Evolutionary conservation across 2,888 invertebrate species (phyloP), one percentile per base, ranked within the genome.

Genomic region (Dicranocentrus wangi): DNA sequence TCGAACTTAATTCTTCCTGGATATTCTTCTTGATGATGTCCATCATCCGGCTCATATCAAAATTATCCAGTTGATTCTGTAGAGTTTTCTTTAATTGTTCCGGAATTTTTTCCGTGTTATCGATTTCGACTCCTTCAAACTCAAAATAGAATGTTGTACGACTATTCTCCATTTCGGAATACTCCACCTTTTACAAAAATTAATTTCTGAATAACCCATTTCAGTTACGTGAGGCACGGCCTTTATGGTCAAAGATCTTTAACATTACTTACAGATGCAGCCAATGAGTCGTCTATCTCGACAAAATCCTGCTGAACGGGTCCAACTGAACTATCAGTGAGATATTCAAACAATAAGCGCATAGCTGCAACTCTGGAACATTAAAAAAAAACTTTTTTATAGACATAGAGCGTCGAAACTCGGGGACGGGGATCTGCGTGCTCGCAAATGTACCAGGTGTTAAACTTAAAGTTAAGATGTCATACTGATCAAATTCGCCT

Each of bases 271-370:
- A 94, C 94, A 88, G 92, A 81, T 1, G 81, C 66, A n/a, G 81
- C 77, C 85, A 92, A 92, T 0, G 95, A 95, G 87, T 95, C 94
- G 63, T 93, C 92, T 69, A 92, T 91, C 89, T 96, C 95, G 1
- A 96, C 94, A 89, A 96, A 94, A 87, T 93, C 92, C 87, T 93
- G 92, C 87, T 95, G 94, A 70, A 97, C 90, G 13, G 96, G 96
- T 83, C 95, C 93, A 17, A 95, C 93, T 8, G 96, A 92, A n/a
- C 94, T 94, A 87, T 95, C 94, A 13, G 94, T 94, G 75, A 97
- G 89, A 89, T 96, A 97, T 81, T 94, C 93, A 85, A 95, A 89
- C 47, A 96, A 88, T 15, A 95, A 51, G 8, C 85, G 70, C 47
- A 84, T 39, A 0, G 84, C 83, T 47, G 83, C 82, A 13, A 85